phyloP scores from a whole-genome alignment of 2,888 invertebrate genomes.

The Adineta ricciae region DNA sequence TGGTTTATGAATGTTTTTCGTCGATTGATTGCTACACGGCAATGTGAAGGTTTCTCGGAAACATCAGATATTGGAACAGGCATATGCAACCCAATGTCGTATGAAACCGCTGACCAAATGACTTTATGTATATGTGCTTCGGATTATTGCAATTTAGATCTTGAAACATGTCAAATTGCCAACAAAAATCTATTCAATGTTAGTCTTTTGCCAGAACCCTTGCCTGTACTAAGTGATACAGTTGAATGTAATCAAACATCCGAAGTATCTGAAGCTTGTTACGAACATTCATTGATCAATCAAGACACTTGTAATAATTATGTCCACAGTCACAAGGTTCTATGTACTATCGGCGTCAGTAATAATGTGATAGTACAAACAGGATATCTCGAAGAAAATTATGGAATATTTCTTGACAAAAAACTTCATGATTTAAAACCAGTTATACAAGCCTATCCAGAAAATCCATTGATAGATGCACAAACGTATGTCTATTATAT shows the following conservation, averaged over 20 bases:
- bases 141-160: neutral
- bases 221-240: neutral
- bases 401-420: neutral
- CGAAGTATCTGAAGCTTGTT: neutral
- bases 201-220: neutral
- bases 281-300: neutral
- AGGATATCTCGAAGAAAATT: neutral
- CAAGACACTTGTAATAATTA: neutral
- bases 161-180: neutral
- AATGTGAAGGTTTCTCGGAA: neutral
- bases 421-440: neutral
- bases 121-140: neutral
- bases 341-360: neutral
- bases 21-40: neutral
- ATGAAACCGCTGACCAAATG: neutral
- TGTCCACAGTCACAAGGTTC: neutral
- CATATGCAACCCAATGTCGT: neutral
- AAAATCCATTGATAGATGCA: neutral
- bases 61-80: neutral
- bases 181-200: too few relatives aligned
- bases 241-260: neutral
- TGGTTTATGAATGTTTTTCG: too few relatives aligned
- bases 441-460: neutral
- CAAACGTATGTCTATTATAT: neutral
- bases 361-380: neutral